Conservation (phyloP, 2,797 vertebrate species). For the Sorex maritimensis region DNA sequence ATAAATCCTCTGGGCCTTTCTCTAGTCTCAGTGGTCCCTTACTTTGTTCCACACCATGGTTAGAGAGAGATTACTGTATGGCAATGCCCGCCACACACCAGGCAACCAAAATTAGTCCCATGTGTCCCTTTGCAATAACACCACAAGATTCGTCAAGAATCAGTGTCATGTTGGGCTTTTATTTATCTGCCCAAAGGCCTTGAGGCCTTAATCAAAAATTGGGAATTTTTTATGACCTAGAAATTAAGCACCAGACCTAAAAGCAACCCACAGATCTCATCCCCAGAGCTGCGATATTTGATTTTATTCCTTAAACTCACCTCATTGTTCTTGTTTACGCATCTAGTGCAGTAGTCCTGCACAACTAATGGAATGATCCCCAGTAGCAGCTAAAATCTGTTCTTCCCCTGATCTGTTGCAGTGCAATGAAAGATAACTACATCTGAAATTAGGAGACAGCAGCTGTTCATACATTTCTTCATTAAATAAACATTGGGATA, state of each 20-base stretch:
- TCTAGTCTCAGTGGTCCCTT: not conserved
- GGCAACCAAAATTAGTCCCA: constrained; percentile 53
- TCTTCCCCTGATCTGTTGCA: constrained; percentile 77
- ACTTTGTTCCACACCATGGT: not conserved
- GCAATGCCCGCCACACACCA: not conserved
- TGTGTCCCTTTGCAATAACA: constrained; percentile 22
- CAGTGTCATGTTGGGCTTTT: constrained; percentile 50
- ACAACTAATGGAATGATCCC: constrained; percentile 67
- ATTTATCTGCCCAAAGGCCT: constrained; percentile 65
- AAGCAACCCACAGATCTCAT: constrained; percentile 45
- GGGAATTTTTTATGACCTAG: constrained; percentile 49
- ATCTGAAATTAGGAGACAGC: constrained; percentile 76
- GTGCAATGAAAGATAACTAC: constrained; percentile 77
- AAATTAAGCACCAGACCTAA: constrained; percentile 60
- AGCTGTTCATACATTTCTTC: constrained; percentile 85
- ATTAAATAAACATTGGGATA: constrained; percentile 85
- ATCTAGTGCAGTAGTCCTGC: constrained; percentile 35
- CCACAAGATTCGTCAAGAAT: constrained; percentile 69
- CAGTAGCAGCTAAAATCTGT: constrained; percentile 76
- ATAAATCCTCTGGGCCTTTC: not conserved
- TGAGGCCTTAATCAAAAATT: constrained; percentile 70
- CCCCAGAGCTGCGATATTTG: constrained; percentile 49
- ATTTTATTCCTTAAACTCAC: constrained; percentile 66
- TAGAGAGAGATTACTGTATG: not conserved
- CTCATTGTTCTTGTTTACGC: constrained; percentile 62